These are phyloP conservation scores for Trichogramma dendrolimi DNA, from an alignment of 2,888 invertebrate species.

Conservation along the genomic window DNA sequence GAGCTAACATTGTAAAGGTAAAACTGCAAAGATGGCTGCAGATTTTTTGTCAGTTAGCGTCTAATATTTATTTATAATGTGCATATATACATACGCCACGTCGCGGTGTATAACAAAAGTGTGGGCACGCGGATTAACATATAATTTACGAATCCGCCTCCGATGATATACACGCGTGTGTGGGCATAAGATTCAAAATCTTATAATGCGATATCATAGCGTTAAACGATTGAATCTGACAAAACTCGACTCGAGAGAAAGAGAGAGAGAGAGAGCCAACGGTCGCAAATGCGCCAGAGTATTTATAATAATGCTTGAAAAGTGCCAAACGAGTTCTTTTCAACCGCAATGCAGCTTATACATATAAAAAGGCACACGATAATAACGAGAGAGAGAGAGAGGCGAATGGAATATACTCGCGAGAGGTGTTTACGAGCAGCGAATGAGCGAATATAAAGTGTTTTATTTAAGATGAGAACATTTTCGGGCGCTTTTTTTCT, in stretches of 20 bases:
- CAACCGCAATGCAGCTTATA: no score
- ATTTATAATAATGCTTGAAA: no score
- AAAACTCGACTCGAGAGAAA: neutral
- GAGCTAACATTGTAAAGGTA: constrained; percentile 5
- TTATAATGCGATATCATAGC: neutral
- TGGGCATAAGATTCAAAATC: neutral
- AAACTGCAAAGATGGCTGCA: neutral
- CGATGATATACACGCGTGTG: neutral
- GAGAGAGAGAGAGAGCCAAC: neutral
- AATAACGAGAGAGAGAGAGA: neutral
- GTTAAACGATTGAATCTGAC: neutral
- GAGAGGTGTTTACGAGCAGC: constrained; percentile 16
- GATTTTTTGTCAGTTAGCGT: constrained; percentile 11
- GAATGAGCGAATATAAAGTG: neutral
- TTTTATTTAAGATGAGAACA: no score
- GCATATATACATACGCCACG: neutral
- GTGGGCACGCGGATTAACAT: constrained; percentile 11
- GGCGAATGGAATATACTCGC: neutral
- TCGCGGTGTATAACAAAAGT: neutral
- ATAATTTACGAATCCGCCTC: constrained; percentile 18
- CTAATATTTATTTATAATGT: constrained; percentile 23
- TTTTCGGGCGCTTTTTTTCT: no score
- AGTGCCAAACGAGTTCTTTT: no score
- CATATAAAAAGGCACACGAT: no score
- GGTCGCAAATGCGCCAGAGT: no score